Evolutionary conservation across 2,797 vertebrate genomes (phyloP).

Genomic region (Danio jaintianensis): DNA sequence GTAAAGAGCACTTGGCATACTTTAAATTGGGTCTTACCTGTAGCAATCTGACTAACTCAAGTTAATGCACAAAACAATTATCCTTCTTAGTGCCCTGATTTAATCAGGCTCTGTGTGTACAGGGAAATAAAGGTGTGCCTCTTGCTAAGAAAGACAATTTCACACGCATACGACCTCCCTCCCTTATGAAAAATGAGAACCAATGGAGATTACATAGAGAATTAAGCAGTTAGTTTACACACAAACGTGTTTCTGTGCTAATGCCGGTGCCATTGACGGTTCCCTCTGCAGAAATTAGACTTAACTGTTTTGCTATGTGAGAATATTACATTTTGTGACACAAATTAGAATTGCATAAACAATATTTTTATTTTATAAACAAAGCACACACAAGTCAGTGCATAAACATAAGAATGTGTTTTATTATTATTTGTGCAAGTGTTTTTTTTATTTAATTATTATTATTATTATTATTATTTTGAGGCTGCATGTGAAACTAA

Average conservation of each 20-base stretch:
- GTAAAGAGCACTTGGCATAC: conserved; percentile 32
- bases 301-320: neutral
- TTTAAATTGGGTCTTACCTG: conserved; percentile 55
- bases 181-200: conserved; percentile 39
- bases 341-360: neutral
- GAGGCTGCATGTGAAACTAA: neutral
- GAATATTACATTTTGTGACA: neutral
- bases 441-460: neutral
- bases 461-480: neutral
- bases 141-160: conserved; percentile 48
- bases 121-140: conserved; percentile 54
- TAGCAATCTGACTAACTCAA: conserved; percentile 49
- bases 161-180: conserved; percentile 36
- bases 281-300: conserved; percentile 13
- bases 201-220: conserved; percentile 36
- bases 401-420: neutral
- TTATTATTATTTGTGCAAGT: neutral
- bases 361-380: neutral
- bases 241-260: conserved; percentile 2
- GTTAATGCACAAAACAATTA: conserved; percentile 58
- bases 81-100: conserved; percentile 54
- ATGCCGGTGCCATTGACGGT: neutral
- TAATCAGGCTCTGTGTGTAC: conserved; percentile 52
- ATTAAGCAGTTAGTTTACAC: conserved; percentile 37
- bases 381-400: neutral